These are phyloP conservation scores for Cheilosia pagana DNA, from an alignment of 2,888 invertebrate species.

Conservation along the genomic window DNA sequence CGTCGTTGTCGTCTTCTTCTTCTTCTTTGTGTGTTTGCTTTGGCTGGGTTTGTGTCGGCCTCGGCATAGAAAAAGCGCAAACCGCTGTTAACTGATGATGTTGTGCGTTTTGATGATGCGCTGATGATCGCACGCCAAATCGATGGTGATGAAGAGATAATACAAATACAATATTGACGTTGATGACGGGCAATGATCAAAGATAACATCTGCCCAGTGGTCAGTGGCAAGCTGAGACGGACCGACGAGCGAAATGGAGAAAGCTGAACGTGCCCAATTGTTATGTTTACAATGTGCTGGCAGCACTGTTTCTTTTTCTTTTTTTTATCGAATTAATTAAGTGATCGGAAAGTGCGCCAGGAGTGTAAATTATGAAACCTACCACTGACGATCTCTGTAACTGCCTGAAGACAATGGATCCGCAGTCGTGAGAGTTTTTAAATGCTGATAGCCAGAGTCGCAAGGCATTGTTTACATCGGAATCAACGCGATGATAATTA, in stretches of 20 bases:
- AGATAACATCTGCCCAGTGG: slow-evolving; percentile 1
- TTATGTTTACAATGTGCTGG: no score
- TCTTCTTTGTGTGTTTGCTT: slow-evolving; percentile 33
- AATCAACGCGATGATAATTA: no score
- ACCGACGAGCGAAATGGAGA: not conserved
- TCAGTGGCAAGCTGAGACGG: not conserved
- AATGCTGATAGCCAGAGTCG: no score
- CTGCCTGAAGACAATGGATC: no score
- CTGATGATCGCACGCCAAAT: slow-evolving; percentile 20
- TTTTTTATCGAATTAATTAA: no score
- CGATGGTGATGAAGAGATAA: slow-evolving; percentile 35
- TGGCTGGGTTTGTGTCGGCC: slow-evolving; percentile 24
- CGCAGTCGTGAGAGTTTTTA: no score
- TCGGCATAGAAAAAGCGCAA: slow-evolving; percentile 17
- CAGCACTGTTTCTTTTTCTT: no score
- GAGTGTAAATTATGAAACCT: no score
- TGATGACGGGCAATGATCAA: slow-evolving; percentile 16
- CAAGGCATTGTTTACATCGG: no score
- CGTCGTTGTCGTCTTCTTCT: not conserved
- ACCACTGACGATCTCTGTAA: no score
- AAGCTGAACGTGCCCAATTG: not conserved
- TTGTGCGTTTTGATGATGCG: slow-evolving; percentile 20
- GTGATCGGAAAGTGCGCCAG: no score
- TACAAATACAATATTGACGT: not conserved
- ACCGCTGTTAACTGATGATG: not conserved